Evolutionary conservation across 2,113 vertebrate genomes (phyloP).

Genomic region (Urocynchramus pylzowi): DNA sequence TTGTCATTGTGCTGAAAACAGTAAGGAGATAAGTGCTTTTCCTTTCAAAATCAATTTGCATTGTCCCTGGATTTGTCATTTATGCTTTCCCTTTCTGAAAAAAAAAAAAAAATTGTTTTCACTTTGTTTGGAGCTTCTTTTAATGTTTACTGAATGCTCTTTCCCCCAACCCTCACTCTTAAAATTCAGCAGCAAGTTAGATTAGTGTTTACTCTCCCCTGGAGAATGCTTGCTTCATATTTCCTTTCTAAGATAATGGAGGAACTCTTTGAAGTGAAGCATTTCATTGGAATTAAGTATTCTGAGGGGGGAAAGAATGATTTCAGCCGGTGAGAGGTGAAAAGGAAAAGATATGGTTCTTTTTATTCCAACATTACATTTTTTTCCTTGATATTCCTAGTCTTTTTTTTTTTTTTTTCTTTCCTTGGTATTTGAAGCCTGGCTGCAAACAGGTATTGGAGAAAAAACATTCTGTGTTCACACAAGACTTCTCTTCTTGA

Average conservation of each 20-base stretch:
- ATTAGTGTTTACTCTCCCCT: background rate
- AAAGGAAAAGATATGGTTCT: background rate
- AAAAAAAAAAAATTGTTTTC: too few species aligned
- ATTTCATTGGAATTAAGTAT: background rate
- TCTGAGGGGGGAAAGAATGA: background rate
- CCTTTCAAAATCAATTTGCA: background rate
- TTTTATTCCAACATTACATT: background rate
- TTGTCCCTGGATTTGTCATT: background rate
- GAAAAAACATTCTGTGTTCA: background rate
- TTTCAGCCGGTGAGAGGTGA: background rate
- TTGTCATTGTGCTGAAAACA: background rate
- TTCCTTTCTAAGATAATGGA: slow-evolving; percentile 15
- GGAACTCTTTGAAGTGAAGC: background rate
- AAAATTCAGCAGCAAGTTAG: background rate
- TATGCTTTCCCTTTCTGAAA: background rate
- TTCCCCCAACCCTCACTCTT: background rate
- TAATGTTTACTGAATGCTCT: background rate
- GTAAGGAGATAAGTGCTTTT: background rate
- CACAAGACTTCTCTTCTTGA: background rate
- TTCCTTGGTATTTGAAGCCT: background rate
- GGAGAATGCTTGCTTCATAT: background rate
- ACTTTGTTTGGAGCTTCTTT: background rate
- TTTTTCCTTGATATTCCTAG: background rate
- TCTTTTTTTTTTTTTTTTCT: background rate
- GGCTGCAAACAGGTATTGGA: background rate